These are phyloP conservation scores for Mormyrus proboscirostris DNA, from an alignment of 2,797 vertebrate species.

Conservation along the genomic window DNA sequence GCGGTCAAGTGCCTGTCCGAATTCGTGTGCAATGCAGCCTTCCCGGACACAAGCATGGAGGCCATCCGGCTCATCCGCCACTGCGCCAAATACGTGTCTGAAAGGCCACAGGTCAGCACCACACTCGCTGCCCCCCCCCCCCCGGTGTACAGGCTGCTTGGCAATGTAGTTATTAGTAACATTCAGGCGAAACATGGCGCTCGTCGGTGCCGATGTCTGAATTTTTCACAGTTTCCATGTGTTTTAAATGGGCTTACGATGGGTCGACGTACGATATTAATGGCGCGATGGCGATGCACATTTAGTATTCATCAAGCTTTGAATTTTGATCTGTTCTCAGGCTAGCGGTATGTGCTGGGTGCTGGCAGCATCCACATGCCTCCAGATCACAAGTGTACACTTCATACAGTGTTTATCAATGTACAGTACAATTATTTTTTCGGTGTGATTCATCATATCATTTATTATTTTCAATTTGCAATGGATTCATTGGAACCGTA, in stretches of 20 bases:
- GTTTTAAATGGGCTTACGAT: too few relatives aligned
- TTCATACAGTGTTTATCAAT: neutral
- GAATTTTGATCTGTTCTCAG: neutral
- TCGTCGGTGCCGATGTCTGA: too few relatives aligned
- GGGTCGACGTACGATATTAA: too few relatives aligned
- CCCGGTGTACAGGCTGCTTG: neutral
- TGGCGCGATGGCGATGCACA: too few relatives aligned
- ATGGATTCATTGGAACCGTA: too few relatives aligned
- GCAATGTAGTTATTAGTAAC: neutral
- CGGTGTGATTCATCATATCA: too few relatives aligned
- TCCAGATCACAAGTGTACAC: neutral
- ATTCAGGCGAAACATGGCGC: too few relatives aligned
- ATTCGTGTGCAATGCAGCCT: constrained; percentile 89
- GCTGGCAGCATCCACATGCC: neutral
- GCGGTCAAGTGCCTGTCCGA: constrained; percentile 93
- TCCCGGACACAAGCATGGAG: constrained; percentile 95
- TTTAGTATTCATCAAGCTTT: too few relatives aligned
- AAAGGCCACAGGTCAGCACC: constrained; percentile 77
- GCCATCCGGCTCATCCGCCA: constrained; percentile 88
- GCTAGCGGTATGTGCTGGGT: too few relatives aligned
- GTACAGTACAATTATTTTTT: too few relatives aligned
- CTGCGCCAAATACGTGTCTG: constrained; percentile 86
- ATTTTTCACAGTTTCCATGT: too few relatives aligned
- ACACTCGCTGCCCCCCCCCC: neutral
- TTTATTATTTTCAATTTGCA: too few relatives aligned